Evolutionary conservation across 2,888 invertebrate species (phyloP), one percentile per base, ranked within the genome.

Genomic region (Priapulus caudatus): DNA sequence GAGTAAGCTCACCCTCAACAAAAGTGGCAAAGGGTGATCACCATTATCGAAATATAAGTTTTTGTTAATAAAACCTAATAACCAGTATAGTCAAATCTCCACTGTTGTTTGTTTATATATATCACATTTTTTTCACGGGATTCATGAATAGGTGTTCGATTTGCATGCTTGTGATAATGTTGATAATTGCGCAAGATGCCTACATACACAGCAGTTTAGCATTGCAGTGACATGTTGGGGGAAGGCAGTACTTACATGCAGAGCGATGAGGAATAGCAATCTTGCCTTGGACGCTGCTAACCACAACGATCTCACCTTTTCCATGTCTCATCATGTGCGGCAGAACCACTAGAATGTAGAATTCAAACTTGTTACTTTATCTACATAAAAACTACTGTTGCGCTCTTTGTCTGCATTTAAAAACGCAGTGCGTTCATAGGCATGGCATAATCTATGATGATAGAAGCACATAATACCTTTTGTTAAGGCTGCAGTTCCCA

Each of bases 281-380:
- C 65, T 85, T 81, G 16, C 93, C 93, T 74, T 97, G 95, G 0
- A 97, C 78, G 60, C 93, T 93, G 72, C 91, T 89, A 20, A 95
- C 77, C 63, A 83, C 86, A 43, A 92, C 83, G 61, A 95, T 81
- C 63, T 85, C 84, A 0, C 93, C 93, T 59, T 75, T 74, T 62
- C 78, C 78, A 48, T 78, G 75, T 63, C 81, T 76, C 5, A 86
- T 73, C 92, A 95, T 92, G 43, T 78, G 78, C 3, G 86, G 86
- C 53, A 92, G 71, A 43, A 87, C 72, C 64, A 84, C 92, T 92
- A 65, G 56, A 78, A 78, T 61, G 60, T 33, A 50, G 47, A 19
- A 45, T n/a, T 45, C 16, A 16, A 15, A 15, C 15, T 15, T 45
- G n/a, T 45, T 15, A 15, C n/a, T 15, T 15, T 33, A 33, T 33